Conservation (phyloP, 1,140 invertebrate genomes). For the Choristoneura fumiferana region DNA sequence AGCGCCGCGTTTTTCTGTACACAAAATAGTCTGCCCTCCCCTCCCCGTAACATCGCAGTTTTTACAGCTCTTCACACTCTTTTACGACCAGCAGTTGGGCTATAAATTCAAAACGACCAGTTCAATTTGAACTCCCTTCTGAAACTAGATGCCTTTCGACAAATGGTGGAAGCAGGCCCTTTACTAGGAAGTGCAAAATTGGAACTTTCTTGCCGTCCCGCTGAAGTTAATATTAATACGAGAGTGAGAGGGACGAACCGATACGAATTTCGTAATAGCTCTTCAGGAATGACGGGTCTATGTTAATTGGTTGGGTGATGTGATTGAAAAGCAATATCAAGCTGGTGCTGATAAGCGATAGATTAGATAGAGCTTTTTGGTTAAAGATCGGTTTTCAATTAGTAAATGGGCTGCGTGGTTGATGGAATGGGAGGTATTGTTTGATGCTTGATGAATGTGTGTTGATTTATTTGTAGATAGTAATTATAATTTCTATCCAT, state of each 20-base stretch:
- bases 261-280: too few species aligned
- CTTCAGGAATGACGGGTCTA: background rate
- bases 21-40: background rate
- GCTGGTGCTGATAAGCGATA: conserved; percentile 6
- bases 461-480: too few species aligned
- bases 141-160: background rate
- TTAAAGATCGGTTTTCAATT: conserved; percentile 4
- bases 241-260: too few species aligned
- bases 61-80: conserved; percentile 18
- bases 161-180: background rate
- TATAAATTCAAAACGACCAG: conserved; percentile 13
- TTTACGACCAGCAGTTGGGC: conserved; percentile 14
- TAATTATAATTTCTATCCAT: too few species aligned
- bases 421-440: too few species aligned
- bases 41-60: conserved; percentile 8
- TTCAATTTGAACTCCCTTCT: background rate
- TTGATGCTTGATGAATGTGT: too few species aligned
- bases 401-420: background rate
- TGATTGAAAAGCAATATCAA: conserved; percentile 19
- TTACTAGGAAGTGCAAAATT: too few species aligned
- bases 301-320: background rate
- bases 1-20: background rate
- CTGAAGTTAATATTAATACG: too few species aligned
- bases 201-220: too few species aligned
- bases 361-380: background rate